Base-by-base conservation (phyloP, 2,888 invertebrate species). In the Habrosyne pyritoides region DNA sequence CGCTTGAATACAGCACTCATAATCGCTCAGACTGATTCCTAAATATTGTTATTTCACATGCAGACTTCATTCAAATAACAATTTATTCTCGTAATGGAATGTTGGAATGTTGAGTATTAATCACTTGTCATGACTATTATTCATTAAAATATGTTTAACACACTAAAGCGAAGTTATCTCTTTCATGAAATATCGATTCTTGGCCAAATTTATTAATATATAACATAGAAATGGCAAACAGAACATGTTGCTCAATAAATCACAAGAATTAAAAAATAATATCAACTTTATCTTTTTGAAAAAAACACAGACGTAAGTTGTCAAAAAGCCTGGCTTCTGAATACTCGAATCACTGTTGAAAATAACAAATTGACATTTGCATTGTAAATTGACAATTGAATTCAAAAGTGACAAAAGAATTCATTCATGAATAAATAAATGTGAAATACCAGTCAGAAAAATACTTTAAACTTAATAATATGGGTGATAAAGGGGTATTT, bases 401-500 rank as follows among this genome's bases (percentile, higher is more conserved):
- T 33, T 33, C n/a, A 14, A 36, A n/a, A 2, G 2, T 14, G n/a
- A 14, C 42, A 42, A 42, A 36, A 12, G 14, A 36, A 42, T 18
- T 42, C 42, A 42, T 42, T 14, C 0, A 14, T 6, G 36, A 36
- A 36, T 12, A 42, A 42, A 18, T 42, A 42, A 18, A 14, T 42
- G 42, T 42, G 8, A 8, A 42, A 6, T 18, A 18, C 42, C 42
- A 42, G 42, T 42, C 42, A 18, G 42, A 42, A 42, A 42, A 18
- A 18, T 18, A 50, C 18, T 14, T 24, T 28, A 50, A 18, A 28
- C 42, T 42, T 79, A 77, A 69, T 73, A 75, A 66, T 71, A 71
- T 69, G 69, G 62, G 75, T 73, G 75, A 69, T 65, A 59, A 67
- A 56, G 64, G 67, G 66, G 74, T 90, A 89, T 91, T 68, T 91